phyloP scores from a whole-genome alignment of 2,888 invertebrate genomes.

The Eupithecia tripunctaria region DNA sequence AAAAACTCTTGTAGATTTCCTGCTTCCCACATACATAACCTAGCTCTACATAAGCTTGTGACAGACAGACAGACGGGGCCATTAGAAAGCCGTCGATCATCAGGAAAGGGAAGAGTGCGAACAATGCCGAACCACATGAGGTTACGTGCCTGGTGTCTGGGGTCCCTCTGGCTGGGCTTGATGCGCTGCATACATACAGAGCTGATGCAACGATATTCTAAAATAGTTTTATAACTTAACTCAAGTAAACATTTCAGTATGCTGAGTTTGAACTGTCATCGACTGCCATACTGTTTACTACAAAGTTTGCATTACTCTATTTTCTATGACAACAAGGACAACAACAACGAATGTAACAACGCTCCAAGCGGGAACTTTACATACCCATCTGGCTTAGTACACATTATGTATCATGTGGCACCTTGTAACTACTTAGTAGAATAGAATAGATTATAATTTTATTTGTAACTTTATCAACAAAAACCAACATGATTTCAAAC shows the following conservation, averaged over 20 bases:
- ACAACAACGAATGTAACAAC: no score
- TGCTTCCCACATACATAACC: neutral
- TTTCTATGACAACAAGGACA: no score
- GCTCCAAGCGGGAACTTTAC: no score
- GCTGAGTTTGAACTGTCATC: no score
- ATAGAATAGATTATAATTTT: no score
- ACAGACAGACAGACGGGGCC: constrained; percentile 12
- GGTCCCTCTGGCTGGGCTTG: constrained; percentile 4
- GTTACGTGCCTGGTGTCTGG: constrained; percentile 27
- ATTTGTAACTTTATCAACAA: no score
- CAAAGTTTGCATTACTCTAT: no score
- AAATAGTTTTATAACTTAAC: neutral
- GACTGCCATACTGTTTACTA: no score
- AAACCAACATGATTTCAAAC: no score
- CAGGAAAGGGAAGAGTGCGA: constrained; percentile 43
- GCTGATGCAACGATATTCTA: constrained; percentile 14
- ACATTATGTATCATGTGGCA: neutral
- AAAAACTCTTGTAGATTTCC: constrained; percentile 3
- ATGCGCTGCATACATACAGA: constrained; percentile 32
- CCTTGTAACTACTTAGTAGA: no score
- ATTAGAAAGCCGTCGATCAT: constrained; percentile 40
- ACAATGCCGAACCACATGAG: constrained; percentile 29
- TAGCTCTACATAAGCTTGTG: constrained; percentile 3
- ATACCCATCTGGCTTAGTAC: neutral
- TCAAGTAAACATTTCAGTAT: no score